Conservation (phyloP, 2,888 invertebrate species). For the Chrysolina americana region DNA sequence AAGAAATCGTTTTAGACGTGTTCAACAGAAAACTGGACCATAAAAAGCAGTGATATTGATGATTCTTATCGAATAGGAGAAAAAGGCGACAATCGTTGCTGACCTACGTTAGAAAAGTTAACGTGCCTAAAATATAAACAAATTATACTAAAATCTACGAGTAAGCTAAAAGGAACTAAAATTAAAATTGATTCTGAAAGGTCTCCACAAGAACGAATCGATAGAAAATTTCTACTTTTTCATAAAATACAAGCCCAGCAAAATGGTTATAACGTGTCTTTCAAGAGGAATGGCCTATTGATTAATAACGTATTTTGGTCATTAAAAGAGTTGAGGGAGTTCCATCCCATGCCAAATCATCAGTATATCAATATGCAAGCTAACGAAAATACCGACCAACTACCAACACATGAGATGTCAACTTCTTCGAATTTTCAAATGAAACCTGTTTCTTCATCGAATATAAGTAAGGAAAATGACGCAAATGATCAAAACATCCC, state of each 20-base stretch:
- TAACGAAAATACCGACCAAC: too few species aligned
- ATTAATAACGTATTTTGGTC: neutral
- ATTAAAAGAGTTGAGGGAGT: neutral
- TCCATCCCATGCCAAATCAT: too few species aligned
- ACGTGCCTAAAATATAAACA: neutral
- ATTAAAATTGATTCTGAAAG: neutral
- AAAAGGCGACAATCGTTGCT: neutral
- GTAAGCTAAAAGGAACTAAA: neutral
- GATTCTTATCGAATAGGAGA: neutral
- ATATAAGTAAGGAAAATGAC: too few species aligned
- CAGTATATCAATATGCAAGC: too few species aligned
- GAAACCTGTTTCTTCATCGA: too few species aligned
- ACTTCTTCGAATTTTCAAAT: too few species aligned
- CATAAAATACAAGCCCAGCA: neutral
- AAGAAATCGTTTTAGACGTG: neutral
- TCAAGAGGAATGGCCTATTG: conserved; percentile 1
- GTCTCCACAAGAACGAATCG: neutral
- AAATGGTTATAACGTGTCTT: neutral
- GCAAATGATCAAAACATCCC: too few species aligned
- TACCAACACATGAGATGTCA: too few species aligned
- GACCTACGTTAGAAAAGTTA: neutral
- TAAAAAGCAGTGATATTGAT: conserved; percentile 3
- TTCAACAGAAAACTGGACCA: neutral
- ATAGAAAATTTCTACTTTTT: neutral
- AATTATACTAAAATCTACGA: neutral